Evolutionary conservation across 2,888 invertebrate genomes (phyloP).

Genomic region (Macrophya alboannulata): DNA sequence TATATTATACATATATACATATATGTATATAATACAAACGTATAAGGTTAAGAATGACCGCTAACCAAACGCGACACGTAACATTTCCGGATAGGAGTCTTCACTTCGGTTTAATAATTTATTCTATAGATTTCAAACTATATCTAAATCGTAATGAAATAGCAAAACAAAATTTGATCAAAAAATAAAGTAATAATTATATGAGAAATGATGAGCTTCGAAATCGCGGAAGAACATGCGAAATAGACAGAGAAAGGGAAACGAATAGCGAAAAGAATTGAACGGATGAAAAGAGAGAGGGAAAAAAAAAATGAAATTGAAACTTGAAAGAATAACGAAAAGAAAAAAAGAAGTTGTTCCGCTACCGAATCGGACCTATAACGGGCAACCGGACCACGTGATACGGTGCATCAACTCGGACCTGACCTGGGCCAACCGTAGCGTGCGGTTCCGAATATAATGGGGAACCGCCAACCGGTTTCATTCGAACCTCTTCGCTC

Average conservation of each 20-base stretch:
- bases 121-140: no score
- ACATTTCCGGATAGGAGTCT: no score
- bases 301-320: neutral
- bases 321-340: neutral
- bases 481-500: conserved; percentile 2
- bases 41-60: no score
- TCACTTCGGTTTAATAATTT: no score
- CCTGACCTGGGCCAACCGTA: conserved; percentile 50
- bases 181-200: no score
- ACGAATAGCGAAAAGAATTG: neutral
- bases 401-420: conserved; percentile 65
- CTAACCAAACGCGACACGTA: no score
- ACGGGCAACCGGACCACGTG: conserved; percentile 59
- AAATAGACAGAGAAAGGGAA: neutral
- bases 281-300: no score
- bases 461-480: conserved; percentile 39
- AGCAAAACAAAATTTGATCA: no score
- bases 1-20: neutral
- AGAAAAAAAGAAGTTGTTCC: neutral
- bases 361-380: neutral
- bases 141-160: no score
- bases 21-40: neutral
- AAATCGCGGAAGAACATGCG: neutral
- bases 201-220: no score
- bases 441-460: conserved; percentile 54